Conservation (phyloP, 2,888 invertebrate species). For the Drosophila lacicola region DNA sequence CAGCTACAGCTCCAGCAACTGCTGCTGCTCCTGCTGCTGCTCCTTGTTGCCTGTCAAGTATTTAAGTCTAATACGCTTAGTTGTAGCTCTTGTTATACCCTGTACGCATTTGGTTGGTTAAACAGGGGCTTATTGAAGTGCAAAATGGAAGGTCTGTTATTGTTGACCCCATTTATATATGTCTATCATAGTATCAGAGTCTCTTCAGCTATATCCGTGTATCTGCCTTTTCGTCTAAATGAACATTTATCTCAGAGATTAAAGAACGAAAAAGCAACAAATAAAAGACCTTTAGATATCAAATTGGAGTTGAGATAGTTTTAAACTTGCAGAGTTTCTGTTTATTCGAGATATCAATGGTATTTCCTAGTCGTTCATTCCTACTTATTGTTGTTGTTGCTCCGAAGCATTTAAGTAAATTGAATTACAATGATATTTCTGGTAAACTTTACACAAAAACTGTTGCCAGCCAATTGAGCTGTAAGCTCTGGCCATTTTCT, state of each 20-base stretch:
- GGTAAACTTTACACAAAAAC: slow-evolving; percentile 48
- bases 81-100: slow-evolving; percentile 24
- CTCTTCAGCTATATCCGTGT: too few species aligned
- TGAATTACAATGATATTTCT: slow-evolving; percentile 62
- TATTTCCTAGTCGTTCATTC: background rate
- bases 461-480: slow-evolving; percentile 56
- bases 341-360: background rate
- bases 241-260: too few species aligned
- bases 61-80: slow-evolving; percentile 75
- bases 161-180: too few species aligned
- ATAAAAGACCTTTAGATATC: too few species aligned
- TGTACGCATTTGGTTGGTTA: background rate
- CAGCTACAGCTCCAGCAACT: slow-evolving; percentile 1
- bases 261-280: too few species aligned
- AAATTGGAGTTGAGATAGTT: too few species aligned
- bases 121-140: slow-evolving; percentile 8
- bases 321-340: too few species aligned
- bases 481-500: slow-evolving; percentile 6
- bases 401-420: slow-evolving; percentile 56
- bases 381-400: slow-evolving; percentile 11
- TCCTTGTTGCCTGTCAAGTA: slow-evolving; percentile 48
- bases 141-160: background rate
- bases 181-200: too few species aligned
- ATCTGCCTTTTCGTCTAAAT: too few species aligned
- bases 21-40: slow-evolving; percentile 8